These are phyloP conservation scores for Phylloscopus whistleri DNA, from an alignment of 2,113 vertebrate genomes.

Conservation along the genomic window DNA sequence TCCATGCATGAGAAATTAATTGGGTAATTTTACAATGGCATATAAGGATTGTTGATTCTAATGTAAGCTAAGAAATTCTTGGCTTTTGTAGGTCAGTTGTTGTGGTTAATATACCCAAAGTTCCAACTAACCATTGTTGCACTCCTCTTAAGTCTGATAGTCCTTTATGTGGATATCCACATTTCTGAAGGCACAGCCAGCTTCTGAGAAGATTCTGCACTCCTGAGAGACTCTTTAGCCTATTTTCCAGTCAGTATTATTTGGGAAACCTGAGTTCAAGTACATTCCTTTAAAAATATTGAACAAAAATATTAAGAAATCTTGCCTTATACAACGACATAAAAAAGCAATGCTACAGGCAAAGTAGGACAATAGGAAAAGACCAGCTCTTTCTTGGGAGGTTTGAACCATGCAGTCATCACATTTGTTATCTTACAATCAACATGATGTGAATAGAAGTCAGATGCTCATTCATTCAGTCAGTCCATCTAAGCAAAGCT, in stretches of 20 bases:
- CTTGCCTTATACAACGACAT: neutral
- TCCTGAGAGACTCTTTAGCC: neutral
- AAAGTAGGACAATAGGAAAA: neutral
- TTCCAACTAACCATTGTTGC: neutral
- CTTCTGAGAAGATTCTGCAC: neutral
- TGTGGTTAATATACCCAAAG: neutral
- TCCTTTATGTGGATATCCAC: neutral
- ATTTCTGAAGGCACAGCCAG: neutral
- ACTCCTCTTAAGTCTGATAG: neutral
- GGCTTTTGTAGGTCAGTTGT: neutral
- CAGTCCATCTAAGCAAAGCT: neutral
- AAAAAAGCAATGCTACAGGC: neutral
- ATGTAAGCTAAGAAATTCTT: neutral
- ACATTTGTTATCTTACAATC: neutral
- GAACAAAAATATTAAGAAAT: neutral
- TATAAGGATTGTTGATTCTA: neutral
- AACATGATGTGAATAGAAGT: neutral
- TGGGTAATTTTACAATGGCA: neutral
- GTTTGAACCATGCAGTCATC: neutral
- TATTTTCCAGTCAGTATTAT: neutral
- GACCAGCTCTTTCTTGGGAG: neutral
- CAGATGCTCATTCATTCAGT: neutral
- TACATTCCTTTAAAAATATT: neutral
- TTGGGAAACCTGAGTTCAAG: neutral
- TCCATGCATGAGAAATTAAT: slow-evolving; percentile 5